Base-by-base conservation (phyloP, 2,797 vertebrate genomes). In the Acipenser transmontanus region DNA sequence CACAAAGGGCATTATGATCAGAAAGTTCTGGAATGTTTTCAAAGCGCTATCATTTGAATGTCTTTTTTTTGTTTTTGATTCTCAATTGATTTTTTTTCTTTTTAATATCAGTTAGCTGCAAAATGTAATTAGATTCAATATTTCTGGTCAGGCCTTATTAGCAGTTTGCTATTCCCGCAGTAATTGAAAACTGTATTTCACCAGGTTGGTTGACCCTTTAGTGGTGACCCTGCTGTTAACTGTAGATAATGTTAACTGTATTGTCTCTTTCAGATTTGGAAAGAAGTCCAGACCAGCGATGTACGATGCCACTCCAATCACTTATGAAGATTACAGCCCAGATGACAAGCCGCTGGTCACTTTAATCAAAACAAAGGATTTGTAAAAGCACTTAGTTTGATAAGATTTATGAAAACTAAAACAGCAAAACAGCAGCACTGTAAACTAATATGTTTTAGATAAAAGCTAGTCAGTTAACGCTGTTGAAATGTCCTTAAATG, bases 351-450 rank as follows among this genome's bases (percentile, higher is more conserved):
- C 97, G 68, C 84, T 99, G 86, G 96, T 99, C 73, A 97, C 97
- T 68, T 92, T 99, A 80, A 99, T 99, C 83, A 99, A 99, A 90
- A 99, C 97, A 12, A 99, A 98, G 91, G 96, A 99, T 98, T 96
- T 98, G 94, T 98, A 95, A 94, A 66, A 84, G 77, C 14, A 68
- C n/a, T n/a, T 54, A 6, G 52, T 61, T 63, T 59, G 17, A 14
- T 56, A 47, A 65, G 13, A 60, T 77, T 86, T 86, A 84, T 77
- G 81, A 79, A 76, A 74, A 61, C n/a, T 49, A 80, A 85, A 76
- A 73, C 84, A 81, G 8, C 50, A 54, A 54, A 61, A 65, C 62
- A 66, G 9, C 47, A 49, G 67, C 54, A 69, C 50, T 61, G 65
- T 66, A 69, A 11, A 8, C 7, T 14, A 9, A 52, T 34, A 48